Conservation (phyloP, 2,888 invertebrate genomes). For the Caradrina kadenii region DNA sequence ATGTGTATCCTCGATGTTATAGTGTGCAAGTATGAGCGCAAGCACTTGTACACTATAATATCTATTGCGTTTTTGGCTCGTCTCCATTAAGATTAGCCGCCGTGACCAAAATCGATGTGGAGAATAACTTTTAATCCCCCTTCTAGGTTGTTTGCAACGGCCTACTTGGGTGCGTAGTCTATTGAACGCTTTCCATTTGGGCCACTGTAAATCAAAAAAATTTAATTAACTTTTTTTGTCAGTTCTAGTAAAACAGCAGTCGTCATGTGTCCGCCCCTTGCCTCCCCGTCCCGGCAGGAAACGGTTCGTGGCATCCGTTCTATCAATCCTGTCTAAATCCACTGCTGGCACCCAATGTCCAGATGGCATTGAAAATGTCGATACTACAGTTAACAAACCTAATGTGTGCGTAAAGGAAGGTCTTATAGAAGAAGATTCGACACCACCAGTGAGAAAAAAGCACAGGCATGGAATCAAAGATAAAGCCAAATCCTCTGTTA, state of each 20-base stretch:
- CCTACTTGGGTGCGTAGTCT: too few relatives aligned
- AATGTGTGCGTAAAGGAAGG: constrained; percentile 28
- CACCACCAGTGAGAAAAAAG: constrained; percentile 41
- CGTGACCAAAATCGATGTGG: too few relatives aligned
- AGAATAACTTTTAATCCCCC: too few relatives aligned
- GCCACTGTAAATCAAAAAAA: too few relatives aligned
- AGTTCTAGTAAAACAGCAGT: constrained; percentile 19
- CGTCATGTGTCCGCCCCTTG: constrained; percentile 62
- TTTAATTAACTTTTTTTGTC: neutral
- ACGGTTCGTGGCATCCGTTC: constrained; percentile 73
- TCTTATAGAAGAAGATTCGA: neutral
- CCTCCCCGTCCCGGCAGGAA: constrained; percentile 69
- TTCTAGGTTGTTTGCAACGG: too few relatives aligned
- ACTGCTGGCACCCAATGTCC: constrained; percentile 76
- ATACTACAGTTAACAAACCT: constrained; percentile 2
- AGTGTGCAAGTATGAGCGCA: too few relatives aligned
- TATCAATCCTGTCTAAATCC: constrained; percentile 75
- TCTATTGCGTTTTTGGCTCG: too few relatives aligned
- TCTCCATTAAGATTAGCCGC: too few relatives aligned
- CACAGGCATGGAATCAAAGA: constrained; percentile 66
- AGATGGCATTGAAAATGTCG: constrained; percentile 41
- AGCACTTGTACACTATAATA: too few relatives aligned
- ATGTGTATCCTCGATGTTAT: too few relatives aligned
- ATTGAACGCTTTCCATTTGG: too few relatives aligned
- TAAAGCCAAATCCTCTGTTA: constrained; percentile 48